Evolutionary conservation across 2,113 vertebrate species (phyloP).

Genomic region (Phocoena sinus): DNA sequence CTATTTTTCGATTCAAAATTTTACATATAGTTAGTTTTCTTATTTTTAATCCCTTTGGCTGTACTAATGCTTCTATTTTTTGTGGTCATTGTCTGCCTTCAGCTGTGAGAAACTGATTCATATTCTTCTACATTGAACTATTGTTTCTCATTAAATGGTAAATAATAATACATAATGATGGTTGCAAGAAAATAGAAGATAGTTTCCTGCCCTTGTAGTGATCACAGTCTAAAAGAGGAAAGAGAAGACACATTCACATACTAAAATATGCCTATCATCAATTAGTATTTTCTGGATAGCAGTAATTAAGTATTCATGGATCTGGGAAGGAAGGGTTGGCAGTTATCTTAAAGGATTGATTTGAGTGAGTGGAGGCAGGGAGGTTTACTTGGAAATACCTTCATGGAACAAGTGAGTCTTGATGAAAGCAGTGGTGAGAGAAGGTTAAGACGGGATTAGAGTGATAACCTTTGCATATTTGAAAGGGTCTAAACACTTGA

Average conservation of each 20-base stretch:
- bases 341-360: neutral
- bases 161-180: constrained; percentile 48
- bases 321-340: neutral
- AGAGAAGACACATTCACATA: neutral
- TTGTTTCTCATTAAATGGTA: constrained; percentile 50
- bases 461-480: neutral
- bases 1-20: constrained; percentile 47
- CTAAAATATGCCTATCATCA: neutral
- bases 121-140: constrained; percentile 27
- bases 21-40: constrained; percentile 58
- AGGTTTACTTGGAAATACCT: neutral
- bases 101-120: constrained; percentile 55
- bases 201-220: constrained; percentile 22
- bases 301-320: neutral
- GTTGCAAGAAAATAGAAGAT: constrained; percentile 22
- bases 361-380: neutral
- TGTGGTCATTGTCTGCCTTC: constrained; percentile 53
- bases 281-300: neutral
- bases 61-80: constrained; percentile 44
- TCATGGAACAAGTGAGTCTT: neutral
- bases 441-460: neutral
- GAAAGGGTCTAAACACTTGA: neutral
- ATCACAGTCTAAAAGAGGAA: constrained; percentile 16
- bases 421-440: neutral
- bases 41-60: constrained; percentile 51